phyloP scores from a whole-genome alignment of 2,113 vertebrate genomes.

The Hypocryptadius cinnamomeus region DNA sequence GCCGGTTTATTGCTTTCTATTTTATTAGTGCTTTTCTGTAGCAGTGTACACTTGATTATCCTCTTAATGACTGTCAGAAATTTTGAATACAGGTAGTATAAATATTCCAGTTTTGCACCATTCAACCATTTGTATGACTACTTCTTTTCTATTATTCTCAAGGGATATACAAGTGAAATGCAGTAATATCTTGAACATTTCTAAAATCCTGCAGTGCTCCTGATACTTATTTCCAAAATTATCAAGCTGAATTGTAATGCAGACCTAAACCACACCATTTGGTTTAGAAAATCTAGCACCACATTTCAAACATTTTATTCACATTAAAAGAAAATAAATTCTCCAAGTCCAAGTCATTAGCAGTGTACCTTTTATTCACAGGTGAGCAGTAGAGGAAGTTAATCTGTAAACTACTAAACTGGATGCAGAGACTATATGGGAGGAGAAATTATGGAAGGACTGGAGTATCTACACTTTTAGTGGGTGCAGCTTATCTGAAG shows the following conservation, averaged over 20 bases:
- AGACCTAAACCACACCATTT: neutral
- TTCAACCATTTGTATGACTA: neutral
- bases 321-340: neutral
- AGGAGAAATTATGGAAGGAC: neutral
- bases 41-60: neutral
- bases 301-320: neutral
- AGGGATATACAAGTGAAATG: neutral
- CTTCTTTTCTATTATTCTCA: neutral
- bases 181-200: neutral
- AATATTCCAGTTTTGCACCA: neutral
- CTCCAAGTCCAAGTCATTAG: neutral
- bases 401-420: neutral
- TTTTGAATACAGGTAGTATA: neutral
- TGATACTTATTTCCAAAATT: neutral
- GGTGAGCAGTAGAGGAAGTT: neutral
- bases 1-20: neutral
- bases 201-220: neutral
- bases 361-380: neutral
- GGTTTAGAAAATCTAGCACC: neutral
- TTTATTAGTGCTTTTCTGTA: neutral
- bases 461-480: neutral
- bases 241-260: neutral
- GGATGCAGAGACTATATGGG: neutral
- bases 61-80: neutral
- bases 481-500: neutral